Percentiles rank a stretch among this genome's conserved stretches.
These are phyloP conservation scores for Scolopax bukidnonensis DNA, from an alignment of 2,797 vertebrate genomes.

Conservation along the genomic window DNA sequence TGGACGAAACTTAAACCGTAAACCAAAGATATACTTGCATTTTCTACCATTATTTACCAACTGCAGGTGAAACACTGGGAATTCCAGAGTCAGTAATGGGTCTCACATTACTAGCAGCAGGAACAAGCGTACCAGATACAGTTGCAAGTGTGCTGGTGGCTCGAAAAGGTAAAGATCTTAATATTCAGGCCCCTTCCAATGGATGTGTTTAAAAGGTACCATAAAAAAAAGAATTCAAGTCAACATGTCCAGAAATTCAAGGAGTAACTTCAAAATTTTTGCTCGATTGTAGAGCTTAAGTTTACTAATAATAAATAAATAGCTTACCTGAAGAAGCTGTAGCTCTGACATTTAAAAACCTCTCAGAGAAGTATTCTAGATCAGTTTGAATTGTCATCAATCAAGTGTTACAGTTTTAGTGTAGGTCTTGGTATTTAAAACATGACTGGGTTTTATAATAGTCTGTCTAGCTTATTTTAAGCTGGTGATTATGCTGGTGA, in stretches of 20 bases:
- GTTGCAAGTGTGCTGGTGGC: constrained; percentile 94
- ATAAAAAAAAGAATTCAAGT: background rate
- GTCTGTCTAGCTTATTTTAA: background rate
- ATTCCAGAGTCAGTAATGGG: constrained; percentile 98
- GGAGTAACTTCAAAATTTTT: background rate
- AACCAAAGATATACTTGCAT: background rate
- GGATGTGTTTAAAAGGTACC: background rate
- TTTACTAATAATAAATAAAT: constrained; percentile 21
- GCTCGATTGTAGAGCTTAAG: background rate
- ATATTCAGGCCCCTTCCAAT: background rate
- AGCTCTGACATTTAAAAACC: constrained; percentile 35
- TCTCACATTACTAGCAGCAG: constrained; percentile 93
- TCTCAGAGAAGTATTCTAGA: constrained; percentile 9
- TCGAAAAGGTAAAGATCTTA: constrained; percentile 87
- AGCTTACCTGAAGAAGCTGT: constrained; percentile 46
- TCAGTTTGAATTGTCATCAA: background rate
- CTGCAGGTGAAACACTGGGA: constrained; percentile 89
- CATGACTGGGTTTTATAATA: background rate
- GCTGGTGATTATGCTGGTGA: constrained; percentile 35
- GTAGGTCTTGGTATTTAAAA: background rate
- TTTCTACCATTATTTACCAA: background rate
- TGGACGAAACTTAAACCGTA: background rate
- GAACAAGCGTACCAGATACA: constrained; percentile 97
- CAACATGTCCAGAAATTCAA: background rate
- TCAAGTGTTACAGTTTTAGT: constrained; percentile 2